These are phyloP conservation scores for Alligator sinensis DNA, from an alignment of 2,113 vertebrate species.

Conservation along the genomic window DNA sequence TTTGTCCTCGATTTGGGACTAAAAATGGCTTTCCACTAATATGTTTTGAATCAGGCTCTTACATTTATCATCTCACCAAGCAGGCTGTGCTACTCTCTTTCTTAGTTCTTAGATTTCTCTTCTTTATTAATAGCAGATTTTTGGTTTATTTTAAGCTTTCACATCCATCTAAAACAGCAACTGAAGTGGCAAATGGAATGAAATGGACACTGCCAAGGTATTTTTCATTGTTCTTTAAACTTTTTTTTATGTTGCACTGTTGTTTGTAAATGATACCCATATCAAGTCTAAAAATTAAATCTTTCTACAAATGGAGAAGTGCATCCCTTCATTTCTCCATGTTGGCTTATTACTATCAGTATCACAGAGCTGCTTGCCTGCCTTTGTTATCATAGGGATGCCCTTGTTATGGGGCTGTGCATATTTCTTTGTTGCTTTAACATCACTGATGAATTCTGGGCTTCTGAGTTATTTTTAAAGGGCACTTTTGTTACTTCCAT, in stretches of 20 bases:
- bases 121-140: conserved; percentile 18
- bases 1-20: conserved; percentile 16
- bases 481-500: background rate
- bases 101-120: background rate
- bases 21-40: background rate
- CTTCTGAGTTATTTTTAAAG: background rate
- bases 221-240: background rate
- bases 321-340: background rate
- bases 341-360: background rate
- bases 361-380: background rate
- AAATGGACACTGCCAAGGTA: background rate
- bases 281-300: background rate
- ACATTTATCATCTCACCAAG: conserved; percentile 9
- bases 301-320: background rate
- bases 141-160: background rate
- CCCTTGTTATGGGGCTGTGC: background rate
- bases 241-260: background rate
- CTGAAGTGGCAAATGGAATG: background rate
- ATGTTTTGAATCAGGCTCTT: conserved; percentile 11
- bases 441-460: background rate
- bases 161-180: background rate
- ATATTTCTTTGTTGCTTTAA: accelerated
- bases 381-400: background rate
- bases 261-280: background rate
- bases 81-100: background rate